phyloP scores from a whole-genome alignment of 1,140 invertebrate species.

The Bombus sibiricus region DNA sequence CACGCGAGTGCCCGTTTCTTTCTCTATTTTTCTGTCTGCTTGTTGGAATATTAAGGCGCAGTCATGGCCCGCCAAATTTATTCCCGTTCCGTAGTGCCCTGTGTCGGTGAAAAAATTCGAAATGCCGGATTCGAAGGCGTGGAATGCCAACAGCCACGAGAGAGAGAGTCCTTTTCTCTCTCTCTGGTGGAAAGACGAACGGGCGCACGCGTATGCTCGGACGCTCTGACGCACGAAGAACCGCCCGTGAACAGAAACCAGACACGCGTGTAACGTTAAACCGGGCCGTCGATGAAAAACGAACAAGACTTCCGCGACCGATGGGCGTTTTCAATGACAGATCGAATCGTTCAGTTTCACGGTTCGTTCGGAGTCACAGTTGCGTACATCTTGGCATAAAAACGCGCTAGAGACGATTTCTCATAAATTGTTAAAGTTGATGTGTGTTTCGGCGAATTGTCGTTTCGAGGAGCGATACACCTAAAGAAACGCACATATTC shows the following conservation, averaged over 20 bases:
- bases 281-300: constrained; percentile 47
- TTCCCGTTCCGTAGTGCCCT: constrained; percentile 1
- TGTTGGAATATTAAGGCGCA: not conserved
- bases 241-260: constrained; percentile 46
- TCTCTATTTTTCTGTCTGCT: not conserved
- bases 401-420: not conserved
- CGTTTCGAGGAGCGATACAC: no score
- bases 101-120: not conserved
- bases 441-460: no score
- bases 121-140: constrained; percentile 43
- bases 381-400: no score
- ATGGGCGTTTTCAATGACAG: constrained; percentile 38
- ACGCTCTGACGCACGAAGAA: constrained; percentile 41
- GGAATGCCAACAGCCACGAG: constrained; percentile 62
- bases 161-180: not conserved
- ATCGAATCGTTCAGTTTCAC: constrained; percentile 24
- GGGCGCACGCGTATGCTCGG: constrained; percentile 11
- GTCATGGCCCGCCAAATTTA: constrained; percentile 18
- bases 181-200: constrained; percentile 1
- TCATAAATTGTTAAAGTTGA: not conserved
- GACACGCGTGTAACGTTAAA: constrained; percentile 56
- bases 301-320: not conserved
- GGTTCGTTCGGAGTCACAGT: not conserved
- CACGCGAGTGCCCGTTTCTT: not conserved
- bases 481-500: no score